Evolutionary conservation across 2,888 invertebrate species (phyloP), one percentile per base, ranked within the genome.

Genomic region (Epinotia brunnichana): DNA sequence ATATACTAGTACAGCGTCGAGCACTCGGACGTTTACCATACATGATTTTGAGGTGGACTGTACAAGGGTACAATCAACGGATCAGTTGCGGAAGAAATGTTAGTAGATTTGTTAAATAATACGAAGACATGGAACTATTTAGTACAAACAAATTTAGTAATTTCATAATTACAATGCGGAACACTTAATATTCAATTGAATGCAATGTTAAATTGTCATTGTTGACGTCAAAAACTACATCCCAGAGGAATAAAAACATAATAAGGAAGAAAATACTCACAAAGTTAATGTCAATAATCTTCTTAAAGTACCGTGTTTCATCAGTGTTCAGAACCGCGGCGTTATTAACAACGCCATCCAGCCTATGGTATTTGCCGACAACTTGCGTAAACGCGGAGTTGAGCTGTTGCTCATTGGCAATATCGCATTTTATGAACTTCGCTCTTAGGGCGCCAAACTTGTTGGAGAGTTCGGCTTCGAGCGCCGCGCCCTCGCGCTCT

Each of bases 361-460:
- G 84, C 73, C 90, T 82, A 39, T 82, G 80, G 75, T 90, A 92
- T 76, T 92, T 92, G 75, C 91, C 87, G 13, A 89, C 64, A 17
- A 91, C 88, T 79, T 87, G 87, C 54, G 80, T 83, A 77, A 85
- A 92, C 44, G 92, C 90, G 0, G 82, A 82, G 7, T 77, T 75
- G 10, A 91, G 86, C 77, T 91, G 87, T 0, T 74, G 77, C 21
- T 88, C 89, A 74, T 90, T 83, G 2, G 90, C 79, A 17, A 92
- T 83, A 77, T 92, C 91, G 75, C 92, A 92, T 83, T 89, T 88
- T 82, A 91, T 90, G 79, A 91, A 92, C 88, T 90, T 92, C 13
- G 90, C 89, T 85, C 79, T 86, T 68, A 92, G 76, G n/a, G 90
- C 88, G 10, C 92, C 92, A 57, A 90, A 92, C 78, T 87, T 90